Evolutionary conservation across 2,113 vertebrate species (phyloP).

Genomic region (Ptilonorhynchus violaceus): DNA sequence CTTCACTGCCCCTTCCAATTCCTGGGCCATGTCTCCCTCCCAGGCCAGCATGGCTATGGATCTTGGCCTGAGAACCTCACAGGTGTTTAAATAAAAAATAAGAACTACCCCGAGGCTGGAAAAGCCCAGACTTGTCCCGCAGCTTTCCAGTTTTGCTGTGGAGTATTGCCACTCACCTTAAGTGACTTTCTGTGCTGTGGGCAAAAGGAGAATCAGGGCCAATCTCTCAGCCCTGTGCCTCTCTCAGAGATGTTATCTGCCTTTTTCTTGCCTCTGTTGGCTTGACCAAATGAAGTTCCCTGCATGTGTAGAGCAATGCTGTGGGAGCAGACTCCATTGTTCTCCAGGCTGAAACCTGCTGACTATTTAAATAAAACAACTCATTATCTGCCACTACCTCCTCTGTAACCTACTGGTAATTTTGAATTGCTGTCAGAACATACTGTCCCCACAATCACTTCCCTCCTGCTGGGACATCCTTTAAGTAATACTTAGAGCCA

Average conservation of each 20-base stretch:
- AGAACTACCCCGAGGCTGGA: not conserved
- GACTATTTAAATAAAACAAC: slow-evolving; percentile 40
- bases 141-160: not conserved
- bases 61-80: not conserved
- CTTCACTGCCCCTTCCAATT: not conserved
- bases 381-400: not conserved
- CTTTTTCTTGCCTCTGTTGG: not conserved
- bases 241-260: not conserved
- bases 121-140: not conserved
- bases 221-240: not conserved
- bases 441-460: slow-evolving; percentile 27
- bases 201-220: not conserved
- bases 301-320: not conserved
- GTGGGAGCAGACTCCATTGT: not conserved
- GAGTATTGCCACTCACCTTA: not conserved
- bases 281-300: not conserved
- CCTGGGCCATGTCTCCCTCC: not conserved
- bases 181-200: not conserved
- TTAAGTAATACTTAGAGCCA: slow-evolving; percentile 24
- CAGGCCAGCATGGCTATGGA: rapidly evolving
- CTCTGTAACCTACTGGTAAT: not conserved
- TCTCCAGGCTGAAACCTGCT: not conserved
- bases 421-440: slow-evolving; percentile 41
- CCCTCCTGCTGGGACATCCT: slow-evolving; percentile 33
- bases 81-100: slow-evolving; percentile 16